Evolutionary conservation across 2,888 invertebrate genomes (phyloP).

Genomic region (Drosophila merina): DNA sequence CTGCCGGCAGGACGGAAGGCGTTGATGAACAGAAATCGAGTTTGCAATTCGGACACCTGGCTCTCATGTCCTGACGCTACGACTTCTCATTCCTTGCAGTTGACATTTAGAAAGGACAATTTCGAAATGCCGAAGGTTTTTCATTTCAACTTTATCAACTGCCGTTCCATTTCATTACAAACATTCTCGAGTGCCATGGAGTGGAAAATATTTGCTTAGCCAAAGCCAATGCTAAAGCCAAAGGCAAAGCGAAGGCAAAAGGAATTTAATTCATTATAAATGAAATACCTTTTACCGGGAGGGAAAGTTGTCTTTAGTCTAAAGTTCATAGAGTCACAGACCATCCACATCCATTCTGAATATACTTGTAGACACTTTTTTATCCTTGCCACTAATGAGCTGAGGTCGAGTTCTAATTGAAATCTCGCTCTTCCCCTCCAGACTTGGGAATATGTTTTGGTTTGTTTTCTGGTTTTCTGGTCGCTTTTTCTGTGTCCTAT

Average conservation of each 20-base stretch:
- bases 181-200: neutral
- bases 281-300: neutral
- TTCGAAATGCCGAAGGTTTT: slow-evolving; percentile 26
- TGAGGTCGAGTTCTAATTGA: slow-evolving; percentile 31
- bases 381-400: slow-evolving; percentile 25
- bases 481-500: slow-evolving; percentile 8
- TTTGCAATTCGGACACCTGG: slow-evolving; percentile 14
- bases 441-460: slow-evolving; percentile 9
- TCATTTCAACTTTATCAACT: slow-evolving; percentile 6
- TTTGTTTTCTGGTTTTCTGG: slow-evolving; percentile 1
- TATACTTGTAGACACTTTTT: neutral
- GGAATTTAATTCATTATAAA: slow-evolving; percentile 14
- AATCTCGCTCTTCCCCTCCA: slow-evolving; percentile 9
- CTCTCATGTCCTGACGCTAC: neutral
- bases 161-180: neutral
- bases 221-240: slow-evolving; percentile 5
- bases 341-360: neutral
- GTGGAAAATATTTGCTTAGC: slow-evolving; percentile 23
- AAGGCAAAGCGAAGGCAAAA: neutral
- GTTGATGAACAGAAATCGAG: slow-evolving; percentile 12
- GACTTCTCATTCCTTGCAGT: slow-evolving; percentile 5
- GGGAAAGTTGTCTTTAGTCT: neutral
- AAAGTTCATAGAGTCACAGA: neutral
- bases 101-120: slow-evolving; percentile 17
- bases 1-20: neutral